Evolutionary conservation across 2,888 invertebrate species (phyloP).

Genomic region (Meteorus cinctellus): DNA sequence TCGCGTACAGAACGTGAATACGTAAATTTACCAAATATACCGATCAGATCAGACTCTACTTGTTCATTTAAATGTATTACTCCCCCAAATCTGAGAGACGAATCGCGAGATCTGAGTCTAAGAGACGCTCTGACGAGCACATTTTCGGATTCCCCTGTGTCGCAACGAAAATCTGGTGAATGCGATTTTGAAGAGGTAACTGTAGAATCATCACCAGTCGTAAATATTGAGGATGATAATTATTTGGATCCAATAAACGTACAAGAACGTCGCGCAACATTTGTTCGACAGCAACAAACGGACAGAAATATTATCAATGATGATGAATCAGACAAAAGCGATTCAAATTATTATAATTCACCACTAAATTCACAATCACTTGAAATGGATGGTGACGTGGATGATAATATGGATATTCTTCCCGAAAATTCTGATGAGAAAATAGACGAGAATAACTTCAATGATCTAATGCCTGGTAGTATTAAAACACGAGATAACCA

Average conservation of each 20-base stretch:
- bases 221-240: conserved; percentile 63
- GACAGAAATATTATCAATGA: conserved; percentile 48
- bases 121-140: conserved; percentile 69
- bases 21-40: conserved; percentile 70
- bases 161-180: conserved; percentile 25
- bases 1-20: conserved; percentile 77
- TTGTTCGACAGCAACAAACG: conserved; percentile 61
- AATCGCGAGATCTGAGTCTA: conserved; percentile 76
- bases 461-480: conserved; percentile 63
- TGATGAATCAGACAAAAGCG: conserved; percentile 43
- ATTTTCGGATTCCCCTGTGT: conserved; percentile 75
- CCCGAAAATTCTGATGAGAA: conserved; percentile 40
- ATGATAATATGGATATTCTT: conserved; percentile 27
- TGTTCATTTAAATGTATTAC: conserved; percentile 80
- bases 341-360: conserved; percentile 66
- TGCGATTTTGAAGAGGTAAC: conserved; percentile 63
- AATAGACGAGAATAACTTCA: conserved; percentile 44
- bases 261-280: conserved; percentile 66
- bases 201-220: conserved; percentile 65
- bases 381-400: conserved; percentile 49
- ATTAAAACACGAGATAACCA: conserved; percentile 73
- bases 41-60: conserved; percentile 37
- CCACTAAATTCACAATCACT: conserved; percentile 57
- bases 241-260: conserved; percentile 70
- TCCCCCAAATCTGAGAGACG: conserved; percentile 70